Evolutionary conservation across 2,888 invertebrate genomes (phyloP), one percentile per base, ranked within the genome.

Genomic region (Patella pellucida): DNA sequence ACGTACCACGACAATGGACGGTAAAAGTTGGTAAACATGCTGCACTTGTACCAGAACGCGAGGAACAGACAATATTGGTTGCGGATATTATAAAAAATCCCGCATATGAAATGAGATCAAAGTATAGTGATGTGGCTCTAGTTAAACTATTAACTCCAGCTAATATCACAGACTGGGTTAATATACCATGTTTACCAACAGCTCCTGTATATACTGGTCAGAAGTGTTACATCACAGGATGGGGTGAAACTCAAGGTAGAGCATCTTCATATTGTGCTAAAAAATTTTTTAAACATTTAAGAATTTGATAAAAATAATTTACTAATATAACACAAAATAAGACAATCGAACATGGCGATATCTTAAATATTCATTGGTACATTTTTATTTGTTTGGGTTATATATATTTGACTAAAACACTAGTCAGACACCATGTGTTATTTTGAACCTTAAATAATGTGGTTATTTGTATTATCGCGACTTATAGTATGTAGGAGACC

Each of bases 111-210:
- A 75, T 70, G 15, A 19, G 72, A 7, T 79, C 82, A 7, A 82
- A 84, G 1, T 76, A 78, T 15, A 84, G 86, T 67, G 88, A 88
- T 74, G 85, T 88, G 54, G 86, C 88, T 4, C 74, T 88, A 56
- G 73, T 88, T 15, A 83, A 85, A 73, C 76, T 87, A 31, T 69
- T 74, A 9, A n/a, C 68, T 9, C 85, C 87, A 0, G 81, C 85
- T 51, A 77, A 70, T 15, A 31, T 83, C 14, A 85, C 81, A 16
- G 71, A 75, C 52, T 81, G 82, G 70, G 81, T 87, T 16, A 79
- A 77, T 62, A 72, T 81, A 14, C 82, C 76, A 0, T 88, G 88
- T 77, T 76, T 86, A 56, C 85, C 88, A 5, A n/a, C 68, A 9
- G 11, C 23, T 15, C 68, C 73, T 9, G 81, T 79, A 0, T 19